A percentile compares a stretch with the other conserved stretches of the same genome.
Evolutionary conservation across 2,888 invertebrate species (phyloP).

Genomic region (Corythucha ciliata): DNA sequence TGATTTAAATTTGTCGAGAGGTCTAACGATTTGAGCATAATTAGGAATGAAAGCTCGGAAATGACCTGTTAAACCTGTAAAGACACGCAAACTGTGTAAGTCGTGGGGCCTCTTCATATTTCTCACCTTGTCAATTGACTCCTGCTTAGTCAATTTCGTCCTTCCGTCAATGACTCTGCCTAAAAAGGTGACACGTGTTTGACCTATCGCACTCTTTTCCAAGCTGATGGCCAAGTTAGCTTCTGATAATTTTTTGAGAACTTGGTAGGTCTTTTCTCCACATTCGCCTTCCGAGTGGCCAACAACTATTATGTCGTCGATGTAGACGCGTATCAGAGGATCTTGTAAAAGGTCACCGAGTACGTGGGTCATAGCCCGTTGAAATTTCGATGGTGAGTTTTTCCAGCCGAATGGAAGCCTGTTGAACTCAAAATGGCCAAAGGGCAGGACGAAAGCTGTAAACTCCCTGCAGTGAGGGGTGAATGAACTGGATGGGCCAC

Average conservation of each 20-base stretch:
- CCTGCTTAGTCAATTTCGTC: background rate
- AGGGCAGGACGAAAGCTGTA: too few species aligned
- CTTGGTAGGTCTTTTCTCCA: too few species aligned
- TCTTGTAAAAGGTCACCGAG: background rate
- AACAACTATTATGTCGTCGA: background rate
- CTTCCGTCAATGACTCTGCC: conserved; percentile 2
- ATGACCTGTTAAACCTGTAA: background rate
- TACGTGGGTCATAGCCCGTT: background rate
- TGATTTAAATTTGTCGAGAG: conserved; percentile 1
- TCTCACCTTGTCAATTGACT: background rate
- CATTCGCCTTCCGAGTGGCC: background rate
- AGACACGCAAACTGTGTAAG: background rate
- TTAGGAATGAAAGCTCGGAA: background rate
- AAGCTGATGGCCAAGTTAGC: background rate
- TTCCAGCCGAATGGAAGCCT: conserved; percentile 7
- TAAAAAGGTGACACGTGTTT: background rate
- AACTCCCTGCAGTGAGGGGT: too few species aligned
- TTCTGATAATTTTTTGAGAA: background rate
- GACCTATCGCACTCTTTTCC: background rate
- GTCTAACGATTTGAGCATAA: conserved; percentile 3
- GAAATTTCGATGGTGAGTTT: conserved; percentile 11
- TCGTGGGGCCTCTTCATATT: conserved; percentile 9
- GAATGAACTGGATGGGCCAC: too few species aligned
- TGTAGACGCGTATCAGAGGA: background rate
- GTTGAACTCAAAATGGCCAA: conserved; percentile 10